These are phyloP conservation scores for Lampropteryx suffumata DNA, from an alignment of 2,888 invertebrate species.

Conservation along the genomic window DNA sequence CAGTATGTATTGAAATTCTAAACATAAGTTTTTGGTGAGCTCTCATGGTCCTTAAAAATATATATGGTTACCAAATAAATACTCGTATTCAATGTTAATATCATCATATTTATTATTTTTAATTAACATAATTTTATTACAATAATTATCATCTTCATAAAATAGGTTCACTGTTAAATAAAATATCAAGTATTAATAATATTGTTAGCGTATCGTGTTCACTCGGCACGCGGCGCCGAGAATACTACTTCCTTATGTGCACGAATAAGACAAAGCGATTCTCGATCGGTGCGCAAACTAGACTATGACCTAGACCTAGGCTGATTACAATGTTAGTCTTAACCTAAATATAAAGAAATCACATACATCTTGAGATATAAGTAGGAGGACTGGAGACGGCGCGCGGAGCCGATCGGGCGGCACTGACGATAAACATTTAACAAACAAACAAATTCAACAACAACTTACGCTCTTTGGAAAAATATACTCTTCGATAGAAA, in stretches of 20 bases:
- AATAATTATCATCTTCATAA: slow-evolving; percentile 61
- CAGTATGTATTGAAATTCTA: too few relatives aligned
- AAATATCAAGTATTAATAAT: slow-evolving; percentile 56
- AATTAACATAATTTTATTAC: slow-evolving; percentile 64
- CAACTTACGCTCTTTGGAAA: slow-evolving; percentile 73
- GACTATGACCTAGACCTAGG: slow-evolving; percentile 47
- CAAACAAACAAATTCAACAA: slow-evolving; percentile 55
- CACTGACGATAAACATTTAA: slow-evolving; percentile 52
- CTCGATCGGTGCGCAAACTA: slow-evolving; percentile 43
- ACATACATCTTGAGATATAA: slow-evolving; percentile 78
- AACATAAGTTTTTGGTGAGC: neutral
- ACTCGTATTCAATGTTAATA: slow-evolving; percentile 57
- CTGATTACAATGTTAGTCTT: slow-evolving; percentile 64
- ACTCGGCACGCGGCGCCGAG: slow-evolving; percentile 40
- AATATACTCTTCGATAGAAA: slow-evolving; percentile 53
- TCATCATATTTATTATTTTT: slow-evolving; percentile 67
- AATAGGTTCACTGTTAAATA: slow-evolving; percentile 62
- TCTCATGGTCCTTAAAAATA: too few relatives aligned
- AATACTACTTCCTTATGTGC: slow-evolving; percentile 73
- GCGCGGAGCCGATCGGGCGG: slow-evolving; percentile 74
- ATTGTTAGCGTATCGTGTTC: slow-evolving; percentile 34
- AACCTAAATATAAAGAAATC: slow-evolving; percentile 73
- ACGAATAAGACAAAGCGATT: slow-evolving; percentile 74
- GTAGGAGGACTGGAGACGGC: slow-evolving; percentile 76
- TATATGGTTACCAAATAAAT: slow-evolving; percentile 32